Percentiles rank a stretch among this genome's conserved stretches.
phyloP scores from a whole-genome alignment of 2,113 vertebrate species.

The Tupaia tana region DNA sequence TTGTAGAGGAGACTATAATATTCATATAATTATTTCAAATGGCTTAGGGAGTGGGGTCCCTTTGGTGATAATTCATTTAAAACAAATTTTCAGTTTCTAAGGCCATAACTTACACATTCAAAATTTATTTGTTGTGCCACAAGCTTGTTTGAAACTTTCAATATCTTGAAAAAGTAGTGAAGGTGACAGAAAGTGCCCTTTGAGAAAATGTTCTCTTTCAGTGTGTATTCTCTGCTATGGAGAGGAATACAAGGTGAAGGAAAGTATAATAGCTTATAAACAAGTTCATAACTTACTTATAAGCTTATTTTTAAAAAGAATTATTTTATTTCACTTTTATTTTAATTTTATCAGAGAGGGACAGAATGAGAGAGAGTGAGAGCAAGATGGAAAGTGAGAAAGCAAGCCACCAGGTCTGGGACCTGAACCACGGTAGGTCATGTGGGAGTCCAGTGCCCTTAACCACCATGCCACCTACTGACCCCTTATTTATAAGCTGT shows the following conservation, averaged over 20 bases:
- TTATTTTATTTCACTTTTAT: too few species aligned
- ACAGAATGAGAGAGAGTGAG: too few species aligned
- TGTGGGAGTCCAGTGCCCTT: too few species aligned
- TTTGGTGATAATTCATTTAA: background rate
- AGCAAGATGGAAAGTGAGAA: too few species aligned
- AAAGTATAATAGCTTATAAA: background rate
- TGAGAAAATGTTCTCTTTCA: background rate
- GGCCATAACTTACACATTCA: background rate
- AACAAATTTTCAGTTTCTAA: background rate
- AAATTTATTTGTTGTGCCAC: background rate
- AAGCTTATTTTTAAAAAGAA: too few species aligned
- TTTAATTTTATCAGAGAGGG: too few species aligned
- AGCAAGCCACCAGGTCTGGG: too few species aligned
- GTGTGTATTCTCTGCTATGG: background rate
- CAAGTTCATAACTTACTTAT: background rate
- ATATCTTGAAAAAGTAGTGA: background rate
- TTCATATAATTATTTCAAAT: background rate
- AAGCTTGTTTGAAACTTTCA: background rate
- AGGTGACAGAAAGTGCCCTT: background rate
- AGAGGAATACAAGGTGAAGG: background rate
- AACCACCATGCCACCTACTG: too few species aligned
- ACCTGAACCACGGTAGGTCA: too few species aligned
- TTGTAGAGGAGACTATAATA: background rate
- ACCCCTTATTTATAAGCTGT: too few species aligned
- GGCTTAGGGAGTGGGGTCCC: background rate